These are phyloP conservation scores for Amphipoea oculea DNA, from an alignment of 2,888 invertebrate species.

Conservation along the genomic window DNA sequence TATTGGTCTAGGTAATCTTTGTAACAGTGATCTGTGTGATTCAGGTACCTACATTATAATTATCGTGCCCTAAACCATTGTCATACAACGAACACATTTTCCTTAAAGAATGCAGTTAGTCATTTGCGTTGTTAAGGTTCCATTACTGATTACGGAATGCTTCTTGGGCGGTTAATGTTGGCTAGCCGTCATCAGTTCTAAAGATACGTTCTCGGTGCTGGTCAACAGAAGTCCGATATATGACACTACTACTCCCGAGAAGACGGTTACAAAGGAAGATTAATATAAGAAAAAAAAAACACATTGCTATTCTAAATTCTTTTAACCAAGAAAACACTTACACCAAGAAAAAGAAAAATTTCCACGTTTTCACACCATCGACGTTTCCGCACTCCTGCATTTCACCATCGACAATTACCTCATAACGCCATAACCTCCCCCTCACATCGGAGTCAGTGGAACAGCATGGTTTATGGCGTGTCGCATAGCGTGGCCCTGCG, in stretches of 20 bases:
- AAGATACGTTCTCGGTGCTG: neutral
- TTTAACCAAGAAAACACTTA: neutral
- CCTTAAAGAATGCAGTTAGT: neutral
- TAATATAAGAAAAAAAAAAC: neutral
- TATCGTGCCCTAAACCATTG: neutral
- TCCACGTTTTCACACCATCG: slow-evolving; percentile 31
- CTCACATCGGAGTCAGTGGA: slow-evolving; percentile 50
- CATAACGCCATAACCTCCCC: slow-evolving; percentile 46
- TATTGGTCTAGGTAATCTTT: neutral
- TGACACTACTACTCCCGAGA: neutral
- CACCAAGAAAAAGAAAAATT: slow-evolving; percentile 4
- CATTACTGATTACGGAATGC: neutral
- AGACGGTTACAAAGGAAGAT: neutral
- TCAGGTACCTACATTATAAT: no score
- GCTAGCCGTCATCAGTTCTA: neutral
- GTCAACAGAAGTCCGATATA: neutral
- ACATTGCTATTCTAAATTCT: neutral
- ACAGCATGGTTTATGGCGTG: slow-evolving; percentile 53
- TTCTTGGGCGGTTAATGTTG: neutral
- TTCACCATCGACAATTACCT: slow-evolving; percentile 33
- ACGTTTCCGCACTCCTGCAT: slow-evolving; percentile 16
- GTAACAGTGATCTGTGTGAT: neutral
- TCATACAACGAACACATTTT: neutral
- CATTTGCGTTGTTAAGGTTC: neutral
- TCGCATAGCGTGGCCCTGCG: slow-evolving; percentile 52